These are phyloP conservation scores for Eueremaeus valkanovi DNA, from an alignment of 2,888 invertebrate genomes.

Conservation along the genomic window DNA sequence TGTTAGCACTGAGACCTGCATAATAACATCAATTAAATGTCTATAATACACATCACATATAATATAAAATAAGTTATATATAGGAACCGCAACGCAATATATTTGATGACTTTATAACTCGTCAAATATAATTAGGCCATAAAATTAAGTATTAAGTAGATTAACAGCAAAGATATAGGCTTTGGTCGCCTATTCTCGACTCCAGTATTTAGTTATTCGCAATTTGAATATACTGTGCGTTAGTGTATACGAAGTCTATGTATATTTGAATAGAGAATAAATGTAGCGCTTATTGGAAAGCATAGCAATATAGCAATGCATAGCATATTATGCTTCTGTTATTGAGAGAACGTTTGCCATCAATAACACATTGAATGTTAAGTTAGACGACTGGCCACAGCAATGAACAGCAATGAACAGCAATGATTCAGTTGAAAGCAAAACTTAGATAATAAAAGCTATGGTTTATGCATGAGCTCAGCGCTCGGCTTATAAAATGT, in stretches of 20 bases:
- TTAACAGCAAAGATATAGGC: neutral
- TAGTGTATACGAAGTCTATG: neutral
- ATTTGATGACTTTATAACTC: constrained; percentile 33
- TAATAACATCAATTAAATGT: constrained; percentile 33
- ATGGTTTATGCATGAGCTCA: constrained; percentile 33
- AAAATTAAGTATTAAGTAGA: constrained; percentile 32
- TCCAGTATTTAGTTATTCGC: neutral
- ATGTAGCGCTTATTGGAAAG: neutral
- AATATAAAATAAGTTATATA: constrained; percentile 11
- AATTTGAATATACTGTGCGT: neutral
- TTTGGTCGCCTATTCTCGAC: neutral
- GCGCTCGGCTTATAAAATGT: constrained; percentile 35
- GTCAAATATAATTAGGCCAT: constrained; percentile 29
- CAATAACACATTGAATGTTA: constrained; percentile 30
- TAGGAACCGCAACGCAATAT: neutral
- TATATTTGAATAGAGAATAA: constrained; percentile 16
- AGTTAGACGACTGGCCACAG: neutral
- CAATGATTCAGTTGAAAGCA: constrained; percentile 16
- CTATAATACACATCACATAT: constrained; percentile 2
- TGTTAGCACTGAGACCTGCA: neutral
- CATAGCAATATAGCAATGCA: constrained; percentile 5
- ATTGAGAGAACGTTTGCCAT: neutral
- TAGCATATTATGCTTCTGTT: constrained; percentile 9
- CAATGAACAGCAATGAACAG: neutral
- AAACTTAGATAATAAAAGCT: constrained; percentile 35